Evolutionary conservation across 2,888 invertebrate species (phyloP).

Genomic region (Xylota sylvarum): DNA sequence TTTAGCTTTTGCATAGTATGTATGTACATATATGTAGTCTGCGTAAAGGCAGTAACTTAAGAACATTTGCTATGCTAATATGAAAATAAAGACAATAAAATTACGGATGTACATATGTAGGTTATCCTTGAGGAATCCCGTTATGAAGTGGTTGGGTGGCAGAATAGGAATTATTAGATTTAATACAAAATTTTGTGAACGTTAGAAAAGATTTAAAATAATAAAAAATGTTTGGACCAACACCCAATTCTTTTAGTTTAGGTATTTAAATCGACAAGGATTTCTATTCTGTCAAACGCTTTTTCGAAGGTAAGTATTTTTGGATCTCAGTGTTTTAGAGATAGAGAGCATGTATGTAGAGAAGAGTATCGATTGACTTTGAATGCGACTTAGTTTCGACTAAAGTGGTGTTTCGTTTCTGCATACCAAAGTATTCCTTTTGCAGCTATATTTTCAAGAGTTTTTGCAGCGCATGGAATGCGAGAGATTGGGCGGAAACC

Average conservation of each 20-base stretch:
- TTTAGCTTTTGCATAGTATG: not conserved
- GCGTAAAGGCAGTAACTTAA: constrained; percentile 24
- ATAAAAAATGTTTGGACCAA: too few species aligned
- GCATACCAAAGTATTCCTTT: constrained; percentile 32
- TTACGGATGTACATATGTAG: too few species aligned
- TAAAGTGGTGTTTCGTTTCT: constrained; percentile 1
- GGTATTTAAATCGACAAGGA: not conserved
- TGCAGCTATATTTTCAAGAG: constrained; percentile 36
- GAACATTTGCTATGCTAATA: constrained; percentile 1
- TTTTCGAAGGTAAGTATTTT: constrained; percentile 59
- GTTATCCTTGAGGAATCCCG: not conserved
- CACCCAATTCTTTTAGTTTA: constrained; percentile 28
- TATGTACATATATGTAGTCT: too few species aligned
- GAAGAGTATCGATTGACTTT: not conserved
- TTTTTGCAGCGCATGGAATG: too few species aligned
- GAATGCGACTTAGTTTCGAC: constrained; percentile 32
- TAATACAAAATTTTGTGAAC: not conserved
- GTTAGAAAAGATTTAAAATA: not conserved
- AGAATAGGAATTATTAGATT: not conserved
- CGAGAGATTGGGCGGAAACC: too few species aligned
- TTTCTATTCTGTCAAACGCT: not conserved
- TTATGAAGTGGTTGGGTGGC: not conserved
- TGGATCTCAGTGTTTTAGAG: constrained; percentile 12
- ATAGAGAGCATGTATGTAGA: not conserved
- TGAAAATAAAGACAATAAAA: not conserved